A percentile compares a stretch with the other conserved stretches of the same genome.
These are phyloP conservation scores for Gobionotothen gibberifrons DNA, from an alignment of 2,797 vertebrate genomes.

Conservation along the genomic window DNA sequence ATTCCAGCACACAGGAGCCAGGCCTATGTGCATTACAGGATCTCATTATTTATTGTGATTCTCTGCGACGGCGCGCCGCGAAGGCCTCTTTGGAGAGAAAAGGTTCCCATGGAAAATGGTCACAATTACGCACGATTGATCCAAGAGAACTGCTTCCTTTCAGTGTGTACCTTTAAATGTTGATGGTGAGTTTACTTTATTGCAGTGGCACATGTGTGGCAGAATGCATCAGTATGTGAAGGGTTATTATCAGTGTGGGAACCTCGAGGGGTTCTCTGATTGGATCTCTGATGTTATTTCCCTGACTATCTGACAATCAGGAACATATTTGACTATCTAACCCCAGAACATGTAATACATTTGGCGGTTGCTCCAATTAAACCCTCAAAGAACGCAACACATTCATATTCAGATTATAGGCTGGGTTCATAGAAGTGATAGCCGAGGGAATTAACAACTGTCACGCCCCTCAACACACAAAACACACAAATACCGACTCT, in stretches of 20 bases:
- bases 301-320: background rate
- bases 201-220: background rate
- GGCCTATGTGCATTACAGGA: constrained; percentile 42
- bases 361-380: background rate
- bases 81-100: background rate
- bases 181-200: background rate
- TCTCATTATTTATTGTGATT: constrained; percentile 57
- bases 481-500: background rate
- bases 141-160: background rate
- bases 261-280: background rate
- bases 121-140: constrained; percentile 16
- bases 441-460: constrained; percentile 73
- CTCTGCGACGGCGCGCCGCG: background rate
- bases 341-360: constrained; percentile 10
- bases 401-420: background rate
- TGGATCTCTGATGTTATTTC: constrained; percentile 17
- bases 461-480: constrained; percentile 21
- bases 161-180: background rate
- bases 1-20: constrained; percentile 70
- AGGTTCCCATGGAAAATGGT: background rate
- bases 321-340: constrained; percentile 47
- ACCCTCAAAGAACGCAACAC: background rate
- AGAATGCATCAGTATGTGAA: background rate
- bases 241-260: background rate
- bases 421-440: constrained; percentile 53